Evolutionary conservation across 1,140 invertebrate species (phyloP), one percentile per base, ranked within the genome.

Genomic region (Neodiprion virginianus): DNA sequence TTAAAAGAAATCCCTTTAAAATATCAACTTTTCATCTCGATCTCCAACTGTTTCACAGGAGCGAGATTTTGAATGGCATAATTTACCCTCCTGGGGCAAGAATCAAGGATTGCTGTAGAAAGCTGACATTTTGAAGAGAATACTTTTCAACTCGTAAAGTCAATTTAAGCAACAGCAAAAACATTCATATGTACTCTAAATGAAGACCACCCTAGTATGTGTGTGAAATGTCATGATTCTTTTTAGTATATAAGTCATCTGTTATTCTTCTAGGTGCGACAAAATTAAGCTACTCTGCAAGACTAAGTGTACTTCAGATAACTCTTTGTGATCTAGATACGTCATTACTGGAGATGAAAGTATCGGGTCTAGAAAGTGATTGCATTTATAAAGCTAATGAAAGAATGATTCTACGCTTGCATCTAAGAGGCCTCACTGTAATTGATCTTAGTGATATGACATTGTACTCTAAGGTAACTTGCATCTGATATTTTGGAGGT

Each of bases 381-480:
- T 93, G 93, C 81, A 90, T 94, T 72, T 94, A 95, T 81, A 92
- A 94, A 85, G 93, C 93, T n/a, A 93, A 95, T 81, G 94, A 95
- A 78, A 89, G 93, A 78, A 94, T 94, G 87, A 92, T 95, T 47
- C 90, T 96, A 74, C 89, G 93, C 75, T 89, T 91, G 61, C 93
- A 92, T 81, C 86, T 96, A 0, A 91, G 91, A 68, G 91, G 91
- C 17, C 82, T 96, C 14, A 89, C 90, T 17, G 87, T 95, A 12
- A 93, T 95, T 79, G 95, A 96, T 85, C 82, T 95, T 4, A 92
- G 92, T 48, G 92, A 94, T 75, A 90, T 93, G 66, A 95, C 94
- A n/a, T 87, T 96, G 5, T 96, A 95, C 82, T 90, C 92, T 0
- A 95, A 95, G 87, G 94, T 95, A 88, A 88, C 28, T 40, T 74